Conservation (phyloP, 1,140 invertebrate genomes). For the Lineus longissimus region DNA sequence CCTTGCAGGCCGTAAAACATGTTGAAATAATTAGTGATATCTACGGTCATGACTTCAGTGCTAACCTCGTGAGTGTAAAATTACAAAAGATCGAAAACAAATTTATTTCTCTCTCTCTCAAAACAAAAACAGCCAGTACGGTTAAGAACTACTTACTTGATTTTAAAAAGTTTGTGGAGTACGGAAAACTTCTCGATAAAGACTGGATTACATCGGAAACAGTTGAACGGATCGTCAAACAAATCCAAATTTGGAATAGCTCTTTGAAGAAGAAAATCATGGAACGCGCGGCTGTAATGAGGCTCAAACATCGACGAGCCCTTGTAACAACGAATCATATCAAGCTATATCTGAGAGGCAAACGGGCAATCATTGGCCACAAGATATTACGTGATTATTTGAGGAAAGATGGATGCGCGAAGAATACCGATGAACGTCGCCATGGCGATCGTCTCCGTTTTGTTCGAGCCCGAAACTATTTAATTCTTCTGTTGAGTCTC, state of each 20-base stretch:
- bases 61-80: conserved; percentile 3
- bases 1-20: conserved; percentile 7
- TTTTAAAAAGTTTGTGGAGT: conserved; percentile 9
- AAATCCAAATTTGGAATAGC: conserved; percentile 7
- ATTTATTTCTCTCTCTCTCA: conserved; percentile 8
- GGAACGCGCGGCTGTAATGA: conserved; percentile 8
- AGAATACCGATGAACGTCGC: conserved; percentile 8
- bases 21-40: conserved; percentile 4
- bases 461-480: conserved; percentile 8
- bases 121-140: conserved; percentile 7
- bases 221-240: conserved; percentile 8
- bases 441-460: conserved; percentile 8
- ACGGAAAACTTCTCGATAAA: conserved; percentile 8
- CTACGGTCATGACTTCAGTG: conserved; percentile 7
- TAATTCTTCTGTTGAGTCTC: conserved; percentile 8
- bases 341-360: conserved; percentile 8
- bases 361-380: conserved; percentile 7
- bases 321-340: conserved; percentile 7
- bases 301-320: conserved; percentile 5
- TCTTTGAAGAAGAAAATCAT: conserved; percentile 6
- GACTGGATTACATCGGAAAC: conserved; percentile 8
- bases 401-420: conserved; percentile 8
- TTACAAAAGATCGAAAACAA: conserved; percentile 7
- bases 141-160: conserved; percentile 7
- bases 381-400: conserved; percentile 9